Evolutionary conservation across 2,888 invertebrate genomes (phyloP).

Genomic region (Zele albiditarsus): DNA sequence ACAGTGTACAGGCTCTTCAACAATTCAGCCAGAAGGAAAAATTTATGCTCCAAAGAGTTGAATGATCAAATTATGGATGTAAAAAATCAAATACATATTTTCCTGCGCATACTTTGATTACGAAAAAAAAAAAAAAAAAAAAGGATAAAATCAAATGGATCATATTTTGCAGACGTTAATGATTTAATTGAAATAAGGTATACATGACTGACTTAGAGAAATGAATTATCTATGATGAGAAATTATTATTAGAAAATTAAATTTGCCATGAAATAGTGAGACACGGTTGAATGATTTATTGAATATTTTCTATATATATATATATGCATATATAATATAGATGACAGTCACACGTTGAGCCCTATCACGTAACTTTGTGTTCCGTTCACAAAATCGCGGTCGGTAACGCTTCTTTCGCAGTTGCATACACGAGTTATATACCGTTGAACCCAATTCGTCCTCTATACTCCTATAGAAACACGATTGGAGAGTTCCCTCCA

Average conservation of each 20-base stretch:
- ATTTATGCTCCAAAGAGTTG: too few species aligned
- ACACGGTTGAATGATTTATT: neutral
- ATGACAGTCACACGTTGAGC: conserved; percentile 26
- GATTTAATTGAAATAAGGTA: neutral
- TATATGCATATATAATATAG: neutral
- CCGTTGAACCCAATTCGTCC: conserved; percentile 60
- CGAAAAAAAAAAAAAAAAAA: too few species aligned
- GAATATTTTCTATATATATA: neutral
- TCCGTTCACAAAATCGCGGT: conserved; percentile 62
- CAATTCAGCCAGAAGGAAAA: too few species aligned
- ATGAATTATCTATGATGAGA: neutral
- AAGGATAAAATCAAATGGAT: neutral
- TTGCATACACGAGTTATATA: conserved; percentile 56
- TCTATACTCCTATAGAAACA: conserved; percentile 49
- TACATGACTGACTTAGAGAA: neutral
- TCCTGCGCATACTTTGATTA: too few species aligned
- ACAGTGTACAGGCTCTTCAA: too few species aligned
- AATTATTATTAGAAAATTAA: neutral
- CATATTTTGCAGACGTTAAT: neutral
- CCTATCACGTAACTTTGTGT: conserved; percentile 60
- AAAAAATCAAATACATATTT: too few species aligned
- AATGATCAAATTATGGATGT: too few species aligned
- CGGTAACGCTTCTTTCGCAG: conserved; percentile 63
- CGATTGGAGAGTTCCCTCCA: conserved; percentile 62
- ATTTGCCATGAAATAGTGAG: neutral